Evolutionary conservation across 2,888 invertebrate species (phyloP).

Genomic region (Allacma fusca): DNA sequence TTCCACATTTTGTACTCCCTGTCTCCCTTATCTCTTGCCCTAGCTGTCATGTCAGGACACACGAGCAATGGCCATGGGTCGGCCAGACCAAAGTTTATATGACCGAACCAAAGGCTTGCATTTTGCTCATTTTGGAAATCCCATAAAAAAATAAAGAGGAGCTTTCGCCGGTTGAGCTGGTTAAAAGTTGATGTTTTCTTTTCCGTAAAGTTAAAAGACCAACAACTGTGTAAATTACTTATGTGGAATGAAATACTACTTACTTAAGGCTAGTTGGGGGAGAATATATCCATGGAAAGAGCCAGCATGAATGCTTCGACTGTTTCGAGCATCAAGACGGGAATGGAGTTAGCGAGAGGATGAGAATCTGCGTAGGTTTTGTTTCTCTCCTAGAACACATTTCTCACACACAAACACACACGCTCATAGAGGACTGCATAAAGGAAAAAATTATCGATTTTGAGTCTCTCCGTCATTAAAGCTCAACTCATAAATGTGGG

Average conservation of each 20-base stretch:
- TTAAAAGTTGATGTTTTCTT: background rate
- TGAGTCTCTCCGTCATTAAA: slow-evolving; percentile 28
- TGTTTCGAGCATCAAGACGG: too few species aligned
- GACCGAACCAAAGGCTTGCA: too few species aligned
- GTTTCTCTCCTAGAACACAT: background rate
- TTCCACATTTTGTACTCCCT: background rate
- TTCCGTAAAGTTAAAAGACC: slow-evolving; percentile 25
- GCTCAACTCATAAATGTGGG: slow-evolving; percentile 28
- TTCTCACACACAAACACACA: background rate
- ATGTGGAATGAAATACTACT: background rate
- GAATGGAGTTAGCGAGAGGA: background rate
- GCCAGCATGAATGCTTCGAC: too few species aligned
- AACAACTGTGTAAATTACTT: slow-evolving; percentile 34
- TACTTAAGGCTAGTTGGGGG: background rate
- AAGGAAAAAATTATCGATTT: slow-evolving; percentile 37
- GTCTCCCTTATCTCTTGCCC: background rate
- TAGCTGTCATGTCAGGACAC: background rate
- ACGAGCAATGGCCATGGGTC: too few species aligned
- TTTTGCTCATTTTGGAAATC: too few species aligned
- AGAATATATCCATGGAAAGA: too few species aligned
- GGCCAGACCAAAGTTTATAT: too few species aligned
- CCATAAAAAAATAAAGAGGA: too few species aligned
- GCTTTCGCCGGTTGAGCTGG: too few species aligned
- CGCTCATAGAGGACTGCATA: background rate
- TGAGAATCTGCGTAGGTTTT: slow-evolving; percentile 14